Base-by-base conservation (phyloP, 2,888 invertebrate genomes). In the Chymomyza caudatula region DNA sequence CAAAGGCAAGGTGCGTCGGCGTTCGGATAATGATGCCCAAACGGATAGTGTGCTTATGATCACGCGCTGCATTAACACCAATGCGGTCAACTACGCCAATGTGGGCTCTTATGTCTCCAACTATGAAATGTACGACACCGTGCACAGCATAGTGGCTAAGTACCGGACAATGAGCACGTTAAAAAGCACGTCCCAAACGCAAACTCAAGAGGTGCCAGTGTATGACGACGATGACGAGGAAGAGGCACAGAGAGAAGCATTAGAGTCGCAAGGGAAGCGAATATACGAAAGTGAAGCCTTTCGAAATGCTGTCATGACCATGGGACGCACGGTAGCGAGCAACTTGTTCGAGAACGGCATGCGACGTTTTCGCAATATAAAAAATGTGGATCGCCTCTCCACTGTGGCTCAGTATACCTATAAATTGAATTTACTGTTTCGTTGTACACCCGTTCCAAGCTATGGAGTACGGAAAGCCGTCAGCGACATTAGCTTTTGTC, bases 61-160 rank as follows among this genome's bases (percentile, higher is more conserved):
- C 87, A 91, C 92, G 0, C 91, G 94, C 20, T 92, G 92, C 25
- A 94, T 94, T 0, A 91, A 93, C 23, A 92, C 93, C 0, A 75
- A 72, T 5, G 25, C 25, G 17, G 66, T 79, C 15, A 64, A 64
- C 17, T 62, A 65, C 2, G 91, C 91, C 0, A 90, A 91, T 43
- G 92, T 91, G 2, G 90, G 91, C 0, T 91, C 93, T 0, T 94
- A 94, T 82, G 95, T 94, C 0, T 95, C 95, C 0, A 91, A 93
- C 81, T 96, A 94, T 93, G 94, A 95, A 76, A 94, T 95, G 93
- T 93, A 93, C 79, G 95, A 96, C 81, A 94, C 94, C 0, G 93
- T 93, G 69, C 90, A 91, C 5, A 75, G 71, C 13, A 22, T 64
- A 0, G 0, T 8, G 11, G 8, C 0, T 17, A 29, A 2, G 47